Percentiles rank a stretch among this genome's conserved stretches.
Conservation (phyloP, 2,113 vertebrate species). For the Bufo bufo region DNA sequence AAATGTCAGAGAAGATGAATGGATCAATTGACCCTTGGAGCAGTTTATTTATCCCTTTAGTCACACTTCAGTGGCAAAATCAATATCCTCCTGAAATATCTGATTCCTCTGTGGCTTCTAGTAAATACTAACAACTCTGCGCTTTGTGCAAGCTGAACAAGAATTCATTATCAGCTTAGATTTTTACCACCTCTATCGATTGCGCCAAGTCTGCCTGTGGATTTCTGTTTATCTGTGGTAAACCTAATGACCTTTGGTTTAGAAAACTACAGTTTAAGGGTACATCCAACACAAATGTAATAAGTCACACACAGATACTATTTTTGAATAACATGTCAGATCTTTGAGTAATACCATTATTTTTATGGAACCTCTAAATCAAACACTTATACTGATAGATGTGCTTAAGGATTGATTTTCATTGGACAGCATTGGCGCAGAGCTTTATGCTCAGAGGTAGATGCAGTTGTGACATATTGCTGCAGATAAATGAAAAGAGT, state of each 20-base stretch:
- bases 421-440: not conserved
- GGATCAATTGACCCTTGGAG: slow-evolving; percentile 79
- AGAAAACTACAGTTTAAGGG: slow-evolving; percentile 63
- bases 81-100: slow-evolving; percentile 80
- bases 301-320: slow-evolving; percentile 11
- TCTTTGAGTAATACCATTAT: not conserved
- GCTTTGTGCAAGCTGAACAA: slow-evolving; percentile 74
- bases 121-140: slow-evolving; percentile 81
- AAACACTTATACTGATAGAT: not conserved
- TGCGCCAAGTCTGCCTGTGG: slow-evolving; percentile 73
- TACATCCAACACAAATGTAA: slow-evolving; percentile 19
- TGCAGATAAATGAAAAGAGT: not conserved
- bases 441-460: not conserved
- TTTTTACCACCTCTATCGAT: slow-evolving; percentile 81
- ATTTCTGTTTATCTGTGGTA: slow-evolving; percentile 80
- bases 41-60: slow-evolving; percentile 86
- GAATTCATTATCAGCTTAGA: slow-evolving; percentile 81
- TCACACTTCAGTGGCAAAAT: slow-evolving; percentile 84
- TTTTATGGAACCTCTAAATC: not conserved
- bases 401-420: not conserved
- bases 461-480: not conserved
- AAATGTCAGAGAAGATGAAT: slow-evolving; percentile 82
- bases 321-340: slow-evolving; percentile 21
- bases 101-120: slow-evolving; percentile 75
- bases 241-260: slow-evolving; percentile 75